Conservation (phyloP, 1,140 invertebrate species). For the Drosophila paulistorum region DNA sequence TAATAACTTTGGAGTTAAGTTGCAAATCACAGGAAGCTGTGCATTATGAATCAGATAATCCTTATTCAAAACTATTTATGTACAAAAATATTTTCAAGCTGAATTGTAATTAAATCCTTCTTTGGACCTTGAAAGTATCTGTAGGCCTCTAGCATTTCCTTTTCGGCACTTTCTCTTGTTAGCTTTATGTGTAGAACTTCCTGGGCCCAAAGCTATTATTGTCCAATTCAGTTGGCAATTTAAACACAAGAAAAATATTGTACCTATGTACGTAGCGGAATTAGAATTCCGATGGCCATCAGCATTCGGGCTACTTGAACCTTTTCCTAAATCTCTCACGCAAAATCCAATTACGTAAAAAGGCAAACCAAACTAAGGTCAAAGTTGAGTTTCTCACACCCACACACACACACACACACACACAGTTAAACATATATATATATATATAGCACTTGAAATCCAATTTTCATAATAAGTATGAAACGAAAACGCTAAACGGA, state of each 20-base stretch:
- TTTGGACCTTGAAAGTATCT: too few species aligned
- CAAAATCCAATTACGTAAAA: slow-evolving; percentile 77
- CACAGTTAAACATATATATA: background rate
- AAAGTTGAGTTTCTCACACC: slow-evolving; percentile 47
- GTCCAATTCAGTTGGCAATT: background rate
- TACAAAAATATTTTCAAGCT: too few species aligned
- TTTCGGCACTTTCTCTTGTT: background rate
- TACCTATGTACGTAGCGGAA: slow-evolving; percentile 2
- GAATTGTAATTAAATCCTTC: too few species aligned
- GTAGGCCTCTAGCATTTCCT: background rate
- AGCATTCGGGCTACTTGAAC: slow-evolving; percentile 30
- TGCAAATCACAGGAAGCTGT: too few species aligned
- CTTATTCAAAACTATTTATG: too few species aligned
- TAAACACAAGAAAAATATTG: background rate
- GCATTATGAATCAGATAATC: too few species aligned
- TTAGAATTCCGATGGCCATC: slow-evolving; percentile 1
- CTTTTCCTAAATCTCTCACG: slow-evolving; percentile 53
- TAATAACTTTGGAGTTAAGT: too few species aligned
- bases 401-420: slow-evolving; percentile 8
- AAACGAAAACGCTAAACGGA: slow-evolving; percentile 28
- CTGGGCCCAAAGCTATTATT: background rate
- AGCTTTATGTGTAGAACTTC: background rate
- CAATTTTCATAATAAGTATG: slow-evolving; percentile 75
- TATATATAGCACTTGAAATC: slow-evolving; percentile 63
- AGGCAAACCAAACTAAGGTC: slow-evolving; percentile 63